phyloP scores from a whole-genome alignment of 2,113 vertebrate genomes.

The Nyctibius bracteatus region DNA sequence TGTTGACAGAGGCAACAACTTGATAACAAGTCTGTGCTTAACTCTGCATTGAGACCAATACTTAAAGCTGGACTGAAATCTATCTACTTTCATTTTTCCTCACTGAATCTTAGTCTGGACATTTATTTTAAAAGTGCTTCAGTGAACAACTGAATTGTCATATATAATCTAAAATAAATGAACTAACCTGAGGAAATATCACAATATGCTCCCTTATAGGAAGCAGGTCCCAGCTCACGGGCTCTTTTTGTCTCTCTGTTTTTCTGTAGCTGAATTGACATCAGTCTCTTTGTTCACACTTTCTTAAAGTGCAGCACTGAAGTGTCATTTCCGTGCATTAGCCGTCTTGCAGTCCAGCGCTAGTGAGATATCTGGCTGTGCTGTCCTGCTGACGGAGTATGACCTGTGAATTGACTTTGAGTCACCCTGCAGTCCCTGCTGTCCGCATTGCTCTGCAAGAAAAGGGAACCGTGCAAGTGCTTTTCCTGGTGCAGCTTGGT shows the following conservation, averaged over 20 bases:
- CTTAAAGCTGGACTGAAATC: neutral
- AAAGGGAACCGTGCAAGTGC: neutral
- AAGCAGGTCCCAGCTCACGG: neutral
- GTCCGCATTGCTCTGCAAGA: neutral
- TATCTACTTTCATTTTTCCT: neutral
- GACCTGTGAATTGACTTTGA: neutral
- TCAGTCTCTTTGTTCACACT: neutral
- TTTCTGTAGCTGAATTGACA: neutral
- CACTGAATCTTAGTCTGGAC: neutral
- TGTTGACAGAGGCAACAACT: neutral
- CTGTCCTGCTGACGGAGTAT: neutral
- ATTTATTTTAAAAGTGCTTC: neutral
- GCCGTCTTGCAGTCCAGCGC: neutral
- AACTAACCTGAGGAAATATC: neutral
- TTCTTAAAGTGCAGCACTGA: neutral
- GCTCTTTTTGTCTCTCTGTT: neutral
- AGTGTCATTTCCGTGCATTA: neutral
- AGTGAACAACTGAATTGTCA: neutral
- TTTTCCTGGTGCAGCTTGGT: neutral
- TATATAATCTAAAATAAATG: neutral
- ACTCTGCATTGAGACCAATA: neutral
- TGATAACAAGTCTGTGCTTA: neutral
- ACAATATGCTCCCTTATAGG: neutral
- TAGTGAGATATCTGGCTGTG: neutral
- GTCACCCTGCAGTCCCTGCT: neutral